Evolutionary conservation across 2,888 invertebrate genomes (phyloP).

Genomic region (Thecocarcelia acutangulata): DNA sequence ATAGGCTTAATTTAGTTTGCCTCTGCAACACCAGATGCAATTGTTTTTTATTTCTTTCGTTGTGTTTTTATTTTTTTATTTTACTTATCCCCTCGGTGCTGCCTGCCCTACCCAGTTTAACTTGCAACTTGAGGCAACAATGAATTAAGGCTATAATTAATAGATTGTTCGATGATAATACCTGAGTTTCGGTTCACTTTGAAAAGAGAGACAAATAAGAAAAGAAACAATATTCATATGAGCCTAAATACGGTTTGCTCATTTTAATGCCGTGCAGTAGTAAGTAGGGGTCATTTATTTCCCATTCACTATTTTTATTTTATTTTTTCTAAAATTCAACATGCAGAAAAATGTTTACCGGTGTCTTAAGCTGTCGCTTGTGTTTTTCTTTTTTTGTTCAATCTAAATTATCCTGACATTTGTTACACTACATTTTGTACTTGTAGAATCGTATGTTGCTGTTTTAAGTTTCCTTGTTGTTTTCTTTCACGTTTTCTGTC

Average conservation of each 20-base stretch:
- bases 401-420: constrained; percentile 61
- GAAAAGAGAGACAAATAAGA: constrained; percentile 6
- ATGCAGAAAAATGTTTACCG: constrained; percentile 17
- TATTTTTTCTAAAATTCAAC: background rate
- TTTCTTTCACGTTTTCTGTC: constrained; percentile 2
- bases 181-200: constrained; percentile 54
- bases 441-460: background rate
- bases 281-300: constrained; percentile 40
- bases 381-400: constrained; percentile 43
- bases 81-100: constrained; percentile 9
- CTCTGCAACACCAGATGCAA: constrained; percentile 49
- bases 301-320: constrained; percentile 8
- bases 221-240: constrained; percentile 43
- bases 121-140: constrained; percentile 10
- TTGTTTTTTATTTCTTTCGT: background rate
- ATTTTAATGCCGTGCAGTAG: constrained; percentile 12
- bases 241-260: constrained; percentile 40
- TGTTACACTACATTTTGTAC: constrained; percentile 35
- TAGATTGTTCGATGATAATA: constrained; percentile 53
- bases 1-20: constrained; percentile 48
- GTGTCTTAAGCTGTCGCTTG: constrained; percentile 42
- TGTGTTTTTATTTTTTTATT: background rate
- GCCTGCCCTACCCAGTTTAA: constrained; percentile 51
- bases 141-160: constrained; percentile 54
- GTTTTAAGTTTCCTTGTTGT: constrained; percentile 24